Conservation (phyloP, 2,113 vertebrate genomes). For the Danionella cerebrum region DNA sequence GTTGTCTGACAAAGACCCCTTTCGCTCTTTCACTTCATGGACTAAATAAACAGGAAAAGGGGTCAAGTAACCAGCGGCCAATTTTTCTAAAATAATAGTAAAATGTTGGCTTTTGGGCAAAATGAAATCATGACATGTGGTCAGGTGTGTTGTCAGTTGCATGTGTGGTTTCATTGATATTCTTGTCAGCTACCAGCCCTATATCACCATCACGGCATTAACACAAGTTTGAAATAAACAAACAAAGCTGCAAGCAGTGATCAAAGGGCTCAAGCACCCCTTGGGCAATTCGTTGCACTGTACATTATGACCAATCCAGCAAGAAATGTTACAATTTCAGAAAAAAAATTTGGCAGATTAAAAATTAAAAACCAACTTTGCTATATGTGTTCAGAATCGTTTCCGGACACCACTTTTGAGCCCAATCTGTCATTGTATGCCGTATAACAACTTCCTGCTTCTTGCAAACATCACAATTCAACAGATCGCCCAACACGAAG, state of each 20-base stretch:
- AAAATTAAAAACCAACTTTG: too few relatives aligned
- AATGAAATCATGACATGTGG: not conserved
- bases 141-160: not conserved
- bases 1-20: slow-evolving; percentile 27
- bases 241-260: too few relatives aligned
- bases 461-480: too few relatives aligned
- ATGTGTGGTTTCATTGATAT: not conserved
- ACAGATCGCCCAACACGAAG: too few relatives aligned
- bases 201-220: not conserved
- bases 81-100: slow-evolving; percentile 25
- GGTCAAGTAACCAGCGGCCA: slow-evolving; percentile 42
- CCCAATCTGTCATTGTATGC: too few relatives aligned
- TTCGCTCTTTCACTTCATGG: slow-evolving; percentile 26
- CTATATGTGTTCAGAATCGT: too few relatives aligned
- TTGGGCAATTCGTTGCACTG: not conserved
- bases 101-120: slow-evolving; percentile 7
- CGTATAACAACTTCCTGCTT: too few relatives aligned
- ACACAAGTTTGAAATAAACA: not conserved
- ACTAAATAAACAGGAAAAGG: slow-evolving; percentile 50
- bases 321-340: too few relatives aligned
- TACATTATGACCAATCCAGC: not conserved
- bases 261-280: too few relatives aligned
- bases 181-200: too few relatives aligned
- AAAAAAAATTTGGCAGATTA: too few relatives aligned
- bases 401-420: too few relatives aligned